These are phyloP conservation scores for Emydura subglobosa DNA, from an alignment of 2,113 vertebrate species.

Conservation along the genomic window DNA sequence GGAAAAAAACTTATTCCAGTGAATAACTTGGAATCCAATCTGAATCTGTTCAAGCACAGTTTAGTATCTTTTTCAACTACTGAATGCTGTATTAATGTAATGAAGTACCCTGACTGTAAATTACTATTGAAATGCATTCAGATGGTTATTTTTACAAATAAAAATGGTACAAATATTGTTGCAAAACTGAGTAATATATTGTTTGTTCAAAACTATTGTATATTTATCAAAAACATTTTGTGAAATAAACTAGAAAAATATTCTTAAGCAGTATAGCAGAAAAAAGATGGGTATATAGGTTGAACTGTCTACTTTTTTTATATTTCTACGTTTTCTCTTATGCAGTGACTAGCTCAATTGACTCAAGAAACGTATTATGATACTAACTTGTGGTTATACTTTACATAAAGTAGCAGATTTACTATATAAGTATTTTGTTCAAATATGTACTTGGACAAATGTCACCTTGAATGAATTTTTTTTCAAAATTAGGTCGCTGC, in stretches of 20 bases:
- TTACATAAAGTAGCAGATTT: not conserved
- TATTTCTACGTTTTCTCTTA: not conserved
- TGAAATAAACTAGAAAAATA: not conserved
- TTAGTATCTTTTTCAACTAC: conserved; percentile 82
- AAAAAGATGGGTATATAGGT: not conserved
- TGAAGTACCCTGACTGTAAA: conserved; percentile 77
- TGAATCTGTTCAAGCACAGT: conserved; percentile 82
- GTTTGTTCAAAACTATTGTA: conserved; percentile 20
- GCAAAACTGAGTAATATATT: conserved; percentile 49
- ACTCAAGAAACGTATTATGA: not conserved
- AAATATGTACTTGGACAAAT: not conserved
- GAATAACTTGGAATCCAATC: conserved; percentile 68
- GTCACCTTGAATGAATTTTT: not conserved
- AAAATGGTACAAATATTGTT: conserved; percentile 82
- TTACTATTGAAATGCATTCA: conserved; percentile 81
- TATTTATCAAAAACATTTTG: not conserved
- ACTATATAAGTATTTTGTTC: not conserved
- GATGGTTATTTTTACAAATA: conserved; percentile 88
- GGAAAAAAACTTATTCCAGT: conserved; percentile 51
- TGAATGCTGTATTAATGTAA: conserved; percentile 81
- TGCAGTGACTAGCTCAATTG: not conserved
- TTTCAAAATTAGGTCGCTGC: not conserved
- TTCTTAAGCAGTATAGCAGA: not conserved
- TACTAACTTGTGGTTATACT: not conserved
- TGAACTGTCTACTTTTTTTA: accelerated